Conservation (phyloP, 2,888 invertebrate species). For the Drosophila mimetica region DNA sequence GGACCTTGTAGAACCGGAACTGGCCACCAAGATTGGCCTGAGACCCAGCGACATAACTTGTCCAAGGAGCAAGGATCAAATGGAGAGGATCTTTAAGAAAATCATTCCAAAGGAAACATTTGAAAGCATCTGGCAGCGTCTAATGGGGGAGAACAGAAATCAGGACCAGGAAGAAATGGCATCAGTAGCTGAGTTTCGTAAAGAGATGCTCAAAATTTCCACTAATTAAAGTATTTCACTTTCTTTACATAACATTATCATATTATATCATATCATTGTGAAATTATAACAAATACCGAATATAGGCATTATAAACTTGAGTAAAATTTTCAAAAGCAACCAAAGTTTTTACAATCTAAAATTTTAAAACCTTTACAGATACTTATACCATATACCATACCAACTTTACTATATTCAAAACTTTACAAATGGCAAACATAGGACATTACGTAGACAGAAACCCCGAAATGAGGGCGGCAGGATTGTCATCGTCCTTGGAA, state of each 20-base stretch:
- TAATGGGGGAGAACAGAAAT: constrained; percentile 19
- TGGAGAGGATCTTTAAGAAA: constrained; percentile 65
- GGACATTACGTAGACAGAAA: constrained; percentile 15
- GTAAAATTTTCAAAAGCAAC: not conserved
- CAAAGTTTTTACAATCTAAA: not conserved
- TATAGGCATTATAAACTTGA: not conserved
- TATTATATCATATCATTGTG: not conserved
- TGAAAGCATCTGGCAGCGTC: constrained; percentile 48
- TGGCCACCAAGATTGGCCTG: constrained; percentile 63
- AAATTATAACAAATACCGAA: not conserved
- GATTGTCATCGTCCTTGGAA: not conserved
- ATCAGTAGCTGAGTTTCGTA: constrained; percentile 36
- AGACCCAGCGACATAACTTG: constrained; percentile 65
- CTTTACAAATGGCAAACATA: constrained; percentile 9
- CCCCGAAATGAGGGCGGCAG: constrained; percentile 16
- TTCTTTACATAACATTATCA: not conserved
- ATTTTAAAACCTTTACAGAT: not conserved
- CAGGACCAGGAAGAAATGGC: constrained; percentile 26
- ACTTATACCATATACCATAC: not conserved
- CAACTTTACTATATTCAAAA: not conserved
- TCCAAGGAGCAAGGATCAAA: constrained; percentile 63
- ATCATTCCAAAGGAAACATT: constrained; percentile 40
- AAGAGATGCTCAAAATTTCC: not conserved
- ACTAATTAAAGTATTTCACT: not conserved
- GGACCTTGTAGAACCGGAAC: constrained; percentile 69